phyloP scores from a whole-genome alignment of 37 sponge, comb jelly and placozoan species.

The Aplysina aerophoba region DNA sequence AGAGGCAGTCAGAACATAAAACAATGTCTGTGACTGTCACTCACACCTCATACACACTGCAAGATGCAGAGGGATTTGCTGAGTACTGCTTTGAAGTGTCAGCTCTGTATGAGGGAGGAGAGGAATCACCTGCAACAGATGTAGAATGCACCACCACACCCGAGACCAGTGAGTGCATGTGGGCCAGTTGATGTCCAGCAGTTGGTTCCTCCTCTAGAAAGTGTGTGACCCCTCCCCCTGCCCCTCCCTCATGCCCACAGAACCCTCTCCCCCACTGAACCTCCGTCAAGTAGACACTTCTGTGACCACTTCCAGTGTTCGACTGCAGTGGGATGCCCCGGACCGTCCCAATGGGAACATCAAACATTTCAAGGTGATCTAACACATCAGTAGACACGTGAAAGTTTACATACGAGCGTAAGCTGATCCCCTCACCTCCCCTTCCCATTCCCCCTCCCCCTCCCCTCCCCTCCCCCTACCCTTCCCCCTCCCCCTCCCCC shows the following conservation, averaged over 20 bases:
- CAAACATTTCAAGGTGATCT: not conserved
- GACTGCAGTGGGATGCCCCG: not conserved
- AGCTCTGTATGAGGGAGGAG: no score
- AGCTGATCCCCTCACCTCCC: not conserved
- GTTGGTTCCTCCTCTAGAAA: no score
- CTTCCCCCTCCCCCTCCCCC: not conserved
- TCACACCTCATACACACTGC: no score
- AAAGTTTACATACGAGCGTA: not conserved
- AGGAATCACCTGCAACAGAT: no score
- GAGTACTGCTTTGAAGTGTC: no score
- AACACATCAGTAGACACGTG: not conserved
- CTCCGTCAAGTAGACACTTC: not conserved
- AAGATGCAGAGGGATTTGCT: no score
- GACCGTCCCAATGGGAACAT: constrained; percentile 12
- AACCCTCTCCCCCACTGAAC: not conserved
- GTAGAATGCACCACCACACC: no score
- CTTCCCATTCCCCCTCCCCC: not conserved
- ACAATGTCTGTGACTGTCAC: no score
- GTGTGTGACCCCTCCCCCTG: not conserved
- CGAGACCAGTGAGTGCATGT: no score
- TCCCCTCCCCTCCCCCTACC: not conserved
- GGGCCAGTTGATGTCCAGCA: no score
- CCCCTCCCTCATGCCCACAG: not conserved
- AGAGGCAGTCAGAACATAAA: no score
- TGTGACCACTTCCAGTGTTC: not conserved